A percentile compares a stretch with the other conserved stretches of the same genome.
phyloP scores from a whole-genome alignment of 2,888 invertebrate genomes.

The Maniola hyperantus region DNA sequence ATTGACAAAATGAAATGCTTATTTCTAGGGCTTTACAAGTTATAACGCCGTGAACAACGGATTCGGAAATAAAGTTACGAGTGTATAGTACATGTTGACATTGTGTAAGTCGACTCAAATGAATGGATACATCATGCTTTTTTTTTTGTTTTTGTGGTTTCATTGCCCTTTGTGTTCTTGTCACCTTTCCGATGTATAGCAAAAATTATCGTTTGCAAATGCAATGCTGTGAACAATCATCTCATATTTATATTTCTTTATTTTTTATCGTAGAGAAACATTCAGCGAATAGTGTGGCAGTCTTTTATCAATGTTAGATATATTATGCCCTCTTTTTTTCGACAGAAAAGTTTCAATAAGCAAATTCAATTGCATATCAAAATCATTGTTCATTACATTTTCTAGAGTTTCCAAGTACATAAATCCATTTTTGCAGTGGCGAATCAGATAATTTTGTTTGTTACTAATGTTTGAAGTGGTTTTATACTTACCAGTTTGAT shows the following conservation, averaged over 20 bases:
- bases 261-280: too few relatives aligned
- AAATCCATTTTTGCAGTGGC: too few relatives aligned
- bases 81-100: conserved; percentile 72
- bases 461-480: conserved; percentile 22
- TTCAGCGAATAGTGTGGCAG: too few relatives aligned
- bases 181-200: not conserved
- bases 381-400: too few relatives aligned
- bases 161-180: conserved; percentile 35
- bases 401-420: too few relatives aligned
- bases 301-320: too few relatives aligned
- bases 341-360: too few relatives aligned
- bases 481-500: conserved; percentile 3
- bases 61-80: conserved; percentile 76
- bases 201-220: not conserved
- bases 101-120: conserved; percentile 67
- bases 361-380: too few relatives aligned
- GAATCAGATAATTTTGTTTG: not conserved
- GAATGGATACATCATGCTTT: conserved; percentile 58
- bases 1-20: conserved; percentile 15
- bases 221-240: not conserved
- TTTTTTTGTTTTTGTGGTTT: conserved; percentile 43
- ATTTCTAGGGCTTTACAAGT: conserved; percentile 81
- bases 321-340: too few relatives aligned
- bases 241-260: too few relatives aligned
- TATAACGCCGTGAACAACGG: conserved; percentile 80